A percentile compares a stretch with the other conserved stretches of the same genome.
phyloP scores from a whole-genome alignment of 23 tunicate genomes.

The Diplosoma virens region DNA sequence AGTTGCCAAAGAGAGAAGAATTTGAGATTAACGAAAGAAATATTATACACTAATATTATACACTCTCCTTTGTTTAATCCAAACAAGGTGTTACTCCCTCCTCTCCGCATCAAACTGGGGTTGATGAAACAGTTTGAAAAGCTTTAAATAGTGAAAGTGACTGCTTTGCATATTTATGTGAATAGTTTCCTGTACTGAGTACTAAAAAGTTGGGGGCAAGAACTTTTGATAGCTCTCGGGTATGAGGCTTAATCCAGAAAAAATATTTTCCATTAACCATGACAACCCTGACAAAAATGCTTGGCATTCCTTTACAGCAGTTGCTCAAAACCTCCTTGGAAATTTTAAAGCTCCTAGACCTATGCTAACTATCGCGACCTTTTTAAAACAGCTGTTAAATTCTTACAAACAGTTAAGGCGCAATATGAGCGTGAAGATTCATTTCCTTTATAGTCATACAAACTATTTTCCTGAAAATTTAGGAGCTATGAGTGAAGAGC shows the following conservation, averaged over 20 bases:
- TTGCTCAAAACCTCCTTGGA: neutral
- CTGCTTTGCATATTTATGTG: conserved; percentile 15
- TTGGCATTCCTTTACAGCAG: conserved; percentile 26
- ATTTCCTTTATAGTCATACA: conserved; percentile 18
- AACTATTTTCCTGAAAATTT: conserved; percentile 15
- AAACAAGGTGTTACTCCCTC: conserved; percentile 2
- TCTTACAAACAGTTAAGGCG: conserved; percentile 8
- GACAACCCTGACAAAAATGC: conserved; percentile 1
- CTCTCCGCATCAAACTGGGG: conserved; percentile 33
- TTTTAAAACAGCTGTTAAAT: conserved; percentile 7
- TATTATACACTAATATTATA: too few relatives aligned
- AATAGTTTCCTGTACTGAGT: neutral
- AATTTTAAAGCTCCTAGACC: conserved; percentile 14
- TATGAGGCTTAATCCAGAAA: neutral
- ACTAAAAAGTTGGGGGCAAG: conserved; percentile 13
- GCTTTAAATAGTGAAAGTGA: conserved; percentile 9
- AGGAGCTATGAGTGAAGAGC: conserved; percentile 13
- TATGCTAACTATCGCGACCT: conserved; percentile 7
- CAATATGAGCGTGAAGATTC: conserved; percentile 19
- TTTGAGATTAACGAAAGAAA: conserved; percentile 12
- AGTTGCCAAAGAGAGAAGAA: conserved; percentile 11
- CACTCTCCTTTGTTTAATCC: too few relatives aligned
- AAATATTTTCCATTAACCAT: neutral
- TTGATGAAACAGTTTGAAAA: conserved; percentile 31
- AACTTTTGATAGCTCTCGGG: conserved; percentile 21